Conservation (phyloP, 2,797 vertebrate genomes). For the Valencia hispanica region DNA sequence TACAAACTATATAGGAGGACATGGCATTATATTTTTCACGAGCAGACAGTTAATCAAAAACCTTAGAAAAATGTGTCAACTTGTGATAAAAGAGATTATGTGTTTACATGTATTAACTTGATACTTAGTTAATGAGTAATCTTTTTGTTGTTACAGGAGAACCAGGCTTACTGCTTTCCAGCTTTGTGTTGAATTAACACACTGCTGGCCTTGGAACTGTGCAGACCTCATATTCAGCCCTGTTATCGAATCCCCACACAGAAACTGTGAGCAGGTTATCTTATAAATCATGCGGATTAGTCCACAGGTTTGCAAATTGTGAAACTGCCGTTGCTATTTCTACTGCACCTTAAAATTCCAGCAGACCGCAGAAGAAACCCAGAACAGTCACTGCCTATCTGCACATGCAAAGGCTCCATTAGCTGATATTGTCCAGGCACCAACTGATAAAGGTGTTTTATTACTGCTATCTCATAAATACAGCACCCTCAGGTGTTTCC, state of each 20-base stretch:
- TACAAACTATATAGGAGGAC: not conserved
- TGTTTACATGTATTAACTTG: not conserved
- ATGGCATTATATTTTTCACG: not conserved
- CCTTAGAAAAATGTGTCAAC: not conserved
- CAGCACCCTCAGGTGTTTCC: constrained; percentile 43
- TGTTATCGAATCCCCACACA: no score
- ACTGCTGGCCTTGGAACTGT: not conserved
- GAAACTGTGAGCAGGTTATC: not conserved
- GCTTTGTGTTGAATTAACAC: not conserved
- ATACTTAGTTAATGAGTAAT: not conserved
- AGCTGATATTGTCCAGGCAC: constrained; percentile 41
- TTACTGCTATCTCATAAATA: constrained; percentile 45
- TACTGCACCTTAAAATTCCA: constrained; percentile 6
- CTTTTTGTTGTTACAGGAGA: not conserved
- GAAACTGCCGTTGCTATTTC: constrained; percentile 12
- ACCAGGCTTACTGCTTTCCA: not conserved
- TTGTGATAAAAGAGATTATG: not conserved
- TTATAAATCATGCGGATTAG: constrained; percentile 9
- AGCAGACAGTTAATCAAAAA: not conserved
- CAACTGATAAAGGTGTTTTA: constrained; percentile 52
- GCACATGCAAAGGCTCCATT: constrained; percentile 37
- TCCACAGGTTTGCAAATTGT: not conserved
- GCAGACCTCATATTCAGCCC: not conserved
- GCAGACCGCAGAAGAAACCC: constrained; percentile 13
- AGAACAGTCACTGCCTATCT: constrained; percentile 9